These are phyloP conservation scores for Baronia brevicornis DNA, from an alignment of 2,888 invertebrate genomes.

Conservation along the genomic window DNA sequence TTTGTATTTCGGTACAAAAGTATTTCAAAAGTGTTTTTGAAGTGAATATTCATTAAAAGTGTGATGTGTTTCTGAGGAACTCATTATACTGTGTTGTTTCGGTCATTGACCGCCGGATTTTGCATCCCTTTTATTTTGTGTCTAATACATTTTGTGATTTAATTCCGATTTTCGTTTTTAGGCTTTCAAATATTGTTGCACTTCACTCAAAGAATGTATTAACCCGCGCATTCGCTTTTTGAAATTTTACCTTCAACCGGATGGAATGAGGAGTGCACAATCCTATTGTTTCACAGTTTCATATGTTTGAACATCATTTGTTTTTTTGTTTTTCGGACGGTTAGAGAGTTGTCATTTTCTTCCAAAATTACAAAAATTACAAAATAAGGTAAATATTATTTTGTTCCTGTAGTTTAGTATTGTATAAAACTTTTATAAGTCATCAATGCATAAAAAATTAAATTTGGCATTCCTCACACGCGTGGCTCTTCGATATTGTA, in stretches of 20 bases:
- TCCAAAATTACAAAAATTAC: conserved; percentile 75
- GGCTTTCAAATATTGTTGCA: conserved; percentile 53
- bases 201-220: conserved; percentile 66
- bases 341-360: conserved; percentile 71
- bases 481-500: conserved; percentile 62
- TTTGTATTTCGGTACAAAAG: conserved; percentile 42
- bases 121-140: conserved; percentile 61
- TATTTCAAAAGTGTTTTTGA: conserved; percentile 54
- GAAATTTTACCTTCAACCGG: conserved; percentile 66
- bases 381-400: conserved; percentile 71
- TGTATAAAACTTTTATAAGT: conserved; percentile 20
- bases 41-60: conserved; percentile 61
- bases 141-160: conserved; percentile 49
- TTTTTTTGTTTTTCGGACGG: conserved; percentile 76
- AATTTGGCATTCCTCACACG: conserved; percentile 42
- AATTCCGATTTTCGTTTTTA: conserved; percentile 59
- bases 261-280: conserved; percentile 74
- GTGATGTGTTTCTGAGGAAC: conserved; percentile 55
- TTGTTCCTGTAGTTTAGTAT: conserved; percentile 19
- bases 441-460: conserved; percentile 24
- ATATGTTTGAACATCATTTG: conserved; percentile 75
- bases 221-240: conserved; percentile 69
- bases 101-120: conserved; percentile 75
- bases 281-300: conserved; percentile 73
- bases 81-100: conserved; percentile 71